Evolutionary conservation across 2,113 vertebrate species (phyloP).

Genomic region (Nipponia nippon): DNA sequence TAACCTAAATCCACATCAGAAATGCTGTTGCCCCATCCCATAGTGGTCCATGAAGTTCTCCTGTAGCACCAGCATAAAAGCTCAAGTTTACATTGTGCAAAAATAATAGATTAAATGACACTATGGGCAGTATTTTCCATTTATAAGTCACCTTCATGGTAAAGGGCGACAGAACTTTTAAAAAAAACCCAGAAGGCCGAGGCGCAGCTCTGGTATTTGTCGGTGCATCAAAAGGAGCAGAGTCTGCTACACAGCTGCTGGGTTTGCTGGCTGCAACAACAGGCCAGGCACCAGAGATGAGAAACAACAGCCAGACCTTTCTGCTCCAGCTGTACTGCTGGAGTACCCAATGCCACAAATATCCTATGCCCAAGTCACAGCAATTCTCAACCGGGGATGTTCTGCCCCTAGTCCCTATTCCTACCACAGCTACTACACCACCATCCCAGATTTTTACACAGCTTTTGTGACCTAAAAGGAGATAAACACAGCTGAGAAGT

Average conservation of each 20-base stretch:
- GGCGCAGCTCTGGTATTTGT: neutral
- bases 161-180: neutral
- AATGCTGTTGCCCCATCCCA: neutral
- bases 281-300: neutral
- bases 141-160: neutral
- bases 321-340: neutral
- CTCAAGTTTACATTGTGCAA: neutral
- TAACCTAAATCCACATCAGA: neutral
- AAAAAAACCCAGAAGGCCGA: fast-evolving
- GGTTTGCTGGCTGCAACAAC: neutral
- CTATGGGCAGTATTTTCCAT: neutral
- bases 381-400: neutral
- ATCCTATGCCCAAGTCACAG: neutral
- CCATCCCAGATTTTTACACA: neutral
- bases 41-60: fast-evolving
- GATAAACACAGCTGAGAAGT: neutral
- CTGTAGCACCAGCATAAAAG: neutral
- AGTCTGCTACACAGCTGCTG: neutral
- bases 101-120: neutral
- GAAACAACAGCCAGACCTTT: neutral
- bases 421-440: neutral
- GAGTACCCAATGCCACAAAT: fast-evolving
- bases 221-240: too few relatives aligned
- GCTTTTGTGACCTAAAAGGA: too few relatives aligned
- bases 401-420: neutral